phyloP scores from a whole-genome alignment of 1,140 invertebrate species.

The Ganaspis sp. region DNA sequence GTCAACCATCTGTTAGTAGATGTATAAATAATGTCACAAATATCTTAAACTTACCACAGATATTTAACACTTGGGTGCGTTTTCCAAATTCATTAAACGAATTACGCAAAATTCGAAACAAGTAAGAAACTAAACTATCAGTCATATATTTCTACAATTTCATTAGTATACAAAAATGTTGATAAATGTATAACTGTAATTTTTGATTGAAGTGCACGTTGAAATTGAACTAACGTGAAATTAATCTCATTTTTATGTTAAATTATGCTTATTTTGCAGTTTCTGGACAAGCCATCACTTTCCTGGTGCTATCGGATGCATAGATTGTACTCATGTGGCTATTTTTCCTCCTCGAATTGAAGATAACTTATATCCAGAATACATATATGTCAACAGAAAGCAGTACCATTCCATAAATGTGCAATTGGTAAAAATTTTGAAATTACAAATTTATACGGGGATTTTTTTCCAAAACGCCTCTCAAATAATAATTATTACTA shows the following conservation, averaged over 20 bases:
- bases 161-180: too few species aligned
- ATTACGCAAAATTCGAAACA: conserved; percentile 20
- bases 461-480: too few species aligned
- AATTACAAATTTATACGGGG: conserved; percentile 38
- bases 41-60: conserved; percentile 34
- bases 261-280: conserved; percentile 41
- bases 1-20: conserved; percentile 42
- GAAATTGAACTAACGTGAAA: too few species aligned
- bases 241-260: too few species aligned
- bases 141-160: too few species aligned
- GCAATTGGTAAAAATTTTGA: conserved; percentile 50
- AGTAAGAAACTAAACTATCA: conserved; percentile 5
- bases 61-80: conserved; percentile 37
- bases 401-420: conserved; percentile 63
- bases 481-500: neutral
- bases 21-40: conserved; percentile 36
- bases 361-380: conserved; percentile 49
- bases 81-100: conserved; percentile 34
- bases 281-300: conserved; percentile 51
- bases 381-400: conserved; percentile 65
- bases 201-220: too few species aligned
- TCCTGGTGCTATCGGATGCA: conserved; percentile 51
- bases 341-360: conserved; percentile 51
- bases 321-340: conserved; percentile 64
- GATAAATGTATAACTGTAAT: too few species aligned